Percentiles rank a stretch among this genome's conserved stretches.
Conservation (phyloP, 1,140 invertebrate genomes). For the Coelopa frigida region DNA sequence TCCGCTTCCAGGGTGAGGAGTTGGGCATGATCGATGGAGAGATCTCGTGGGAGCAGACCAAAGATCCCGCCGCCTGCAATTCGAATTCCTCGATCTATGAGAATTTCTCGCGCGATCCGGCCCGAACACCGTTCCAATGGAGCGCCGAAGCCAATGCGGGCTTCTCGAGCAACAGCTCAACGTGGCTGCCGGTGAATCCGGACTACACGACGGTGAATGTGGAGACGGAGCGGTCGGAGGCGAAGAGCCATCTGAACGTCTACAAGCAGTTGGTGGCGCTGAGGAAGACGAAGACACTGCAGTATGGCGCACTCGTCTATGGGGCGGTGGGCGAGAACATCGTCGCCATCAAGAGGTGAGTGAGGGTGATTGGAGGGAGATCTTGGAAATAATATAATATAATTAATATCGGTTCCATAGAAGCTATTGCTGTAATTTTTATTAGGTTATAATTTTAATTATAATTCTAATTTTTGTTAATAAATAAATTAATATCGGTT, state of each 20-base stretch:
- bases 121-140: conserved; percentile 73
- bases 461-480: not conserved
- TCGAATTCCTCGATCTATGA: conserved; percentile 44
- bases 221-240: conserved; percentile 15
- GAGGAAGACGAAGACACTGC: conserved; percentile 28
- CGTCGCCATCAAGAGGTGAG: conserved; percentile 40
- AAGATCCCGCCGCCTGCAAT: conserved; percentile 53
- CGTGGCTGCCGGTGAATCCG: conserved; percentile 59
- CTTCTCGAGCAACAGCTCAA: conserved; percentile 49
- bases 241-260: conserved; percentile 32
- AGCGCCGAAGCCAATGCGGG: conserved; percentile 47
- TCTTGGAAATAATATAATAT: too few species aligned
- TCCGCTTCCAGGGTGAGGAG: conserved; percentile 42
- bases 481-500: not conserved
- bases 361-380: not conserved
- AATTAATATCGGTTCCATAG: not conserved
- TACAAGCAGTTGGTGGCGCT: conserved; percentile 30
- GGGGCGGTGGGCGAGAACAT: conserved; percentile 34
- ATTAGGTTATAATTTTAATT: not conserved
- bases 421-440: not conserved
- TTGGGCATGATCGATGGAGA: conserved; percentile 62
- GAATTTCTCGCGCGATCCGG: conserved; percentile 55
- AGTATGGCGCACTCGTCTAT: conserved; percentile 38
- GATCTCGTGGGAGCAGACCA: conserved; percentile 46
- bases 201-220: conserved; percentile 54